These are phyloP conservation scores for Trachelipus rathkii DNA, from an alignment of 1,140 invertebrate species.

Conservation along the genomic window DNA sequence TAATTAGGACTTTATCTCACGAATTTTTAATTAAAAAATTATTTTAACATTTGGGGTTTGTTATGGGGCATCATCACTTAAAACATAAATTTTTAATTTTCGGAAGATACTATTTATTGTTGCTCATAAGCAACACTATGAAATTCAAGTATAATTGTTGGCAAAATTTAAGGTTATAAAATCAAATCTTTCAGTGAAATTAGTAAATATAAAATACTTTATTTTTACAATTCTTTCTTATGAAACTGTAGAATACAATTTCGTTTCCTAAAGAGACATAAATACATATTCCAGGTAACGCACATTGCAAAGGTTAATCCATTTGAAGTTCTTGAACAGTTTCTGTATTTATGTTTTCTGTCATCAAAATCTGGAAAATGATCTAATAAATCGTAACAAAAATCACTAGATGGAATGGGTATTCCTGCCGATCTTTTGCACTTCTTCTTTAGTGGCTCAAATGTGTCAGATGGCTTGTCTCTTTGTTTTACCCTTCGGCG, in stretches of 20 bases:
- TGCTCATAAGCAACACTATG: too few species aligned
- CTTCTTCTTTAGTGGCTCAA: background rate
- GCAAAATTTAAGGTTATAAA: too few species aligned
- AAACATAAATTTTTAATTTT: too few species aligned
- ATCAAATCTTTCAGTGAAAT: too few species aligned
- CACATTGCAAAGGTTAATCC: background rate
- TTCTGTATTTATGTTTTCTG: background rate
- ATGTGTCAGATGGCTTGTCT: background rate
- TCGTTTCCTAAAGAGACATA: background rate
- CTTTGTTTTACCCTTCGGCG: too few species aligned
- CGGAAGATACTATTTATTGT: too few species aligned
- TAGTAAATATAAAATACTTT: too few species aligned
- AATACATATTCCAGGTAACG: background rate
- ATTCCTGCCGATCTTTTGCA: background rate
- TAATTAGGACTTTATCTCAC: too few species aligned
- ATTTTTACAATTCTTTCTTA: background rate
- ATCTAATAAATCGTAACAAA: background rate
- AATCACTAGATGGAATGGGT: background rate
- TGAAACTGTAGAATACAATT: background rate
- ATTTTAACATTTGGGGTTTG: too few species aligned
- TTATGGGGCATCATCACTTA: too few species aligned
- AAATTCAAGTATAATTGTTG: too few species aligned
- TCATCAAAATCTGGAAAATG: background rate
- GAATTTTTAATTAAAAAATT: too few species aligned
- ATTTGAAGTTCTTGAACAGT: background rate